Conservation (phyloP, 2,888 invertebrate species). For the Chalcosyrphus nemorum region DNA sequence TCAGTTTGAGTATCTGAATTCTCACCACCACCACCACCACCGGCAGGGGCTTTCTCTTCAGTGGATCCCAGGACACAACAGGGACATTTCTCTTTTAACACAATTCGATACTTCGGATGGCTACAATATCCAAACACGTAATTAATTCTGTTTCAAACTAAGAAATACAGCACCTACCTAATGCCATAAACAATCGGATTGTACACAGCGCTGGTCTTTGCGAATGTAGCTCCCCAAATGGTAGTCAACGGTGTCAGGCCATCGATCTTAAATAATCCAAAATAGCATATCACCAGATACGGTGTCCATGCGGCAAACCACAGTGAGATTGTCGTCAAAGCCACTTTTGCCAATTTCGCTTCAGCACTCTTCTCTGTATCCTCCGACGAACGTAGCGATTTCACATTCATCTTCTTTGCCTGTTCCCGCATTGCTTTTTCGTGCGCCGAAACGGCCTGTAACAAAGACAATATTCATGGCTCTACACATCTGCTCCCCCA, state of each 20-base stretch:
- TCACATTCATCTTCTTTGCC: constrained; percentile 85
- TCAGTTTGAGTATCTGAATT: constrained; percentile 54
- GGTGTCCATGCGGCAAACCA: constrained; percentile 90
- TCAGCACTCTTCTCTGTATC: constrained; percentile 82
- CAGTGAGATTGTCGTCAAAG: constrained; percentile 84
- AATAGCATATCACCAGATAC: constrained; percentile 90
- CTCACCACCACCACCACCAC: constrained; percentile 1
- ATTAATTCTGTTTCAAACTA: constrained; percentile 17
- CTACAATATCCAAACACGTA: constrained; percentile 76
- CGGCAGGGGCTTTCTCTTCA: constrained; percentile 35
- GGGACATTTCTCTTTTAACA: constrained; percentile 84
- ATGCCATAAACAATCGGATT: constrained; percentile 84
- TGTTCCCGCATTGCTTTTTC: constrained; percentile 84
- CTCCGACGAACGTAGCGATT: constrained; percentile 83
- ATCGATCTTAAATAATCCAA: constrained; percentile 88
- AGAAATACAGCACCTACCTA: constrained; percentile 81
- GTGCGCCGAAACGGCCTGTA: constrained; percentile 84
- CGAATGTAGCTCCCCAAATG: constrained; percentile 86
- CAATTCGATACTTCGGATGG: constrained; percentile 84
- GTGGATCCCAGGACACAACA: constrained; percentile 79
- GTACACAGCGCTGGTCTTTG: constrained; percentile 84
- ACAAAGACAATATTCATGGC: constrained; percentile 64
- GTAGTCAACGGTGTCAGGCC: constrained; percentile 90
- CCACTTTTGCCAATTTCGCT: constrained; percentile 84
- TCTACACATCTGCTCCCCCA: neutral